These are phyloP conservation scores for Taxidea taxus DNA, from an alignment of 2,113 vertebrate species.

Conservation along the genomic window DNA sequence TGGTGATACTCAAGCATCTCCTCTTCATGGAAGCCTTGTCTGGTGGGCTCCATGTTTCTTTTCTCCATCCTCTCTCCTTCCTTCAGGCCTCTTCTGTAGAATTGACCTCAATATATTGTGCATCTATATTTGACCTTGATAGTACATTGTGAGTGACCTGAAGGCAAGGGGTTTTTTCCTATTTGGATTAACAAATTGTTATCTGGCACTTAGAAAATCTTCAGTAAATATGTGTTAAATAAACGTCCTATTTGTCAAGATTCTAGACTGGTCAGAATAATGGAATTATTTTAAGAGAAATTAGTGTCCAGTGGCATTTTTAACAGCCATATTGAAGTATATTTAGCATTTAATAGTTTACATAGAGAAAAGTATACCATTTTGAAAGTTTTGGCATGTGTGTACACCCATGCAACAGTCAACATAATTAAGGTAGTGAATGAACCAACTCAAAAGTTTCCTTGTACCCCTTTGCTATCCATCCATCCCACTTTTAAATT, in stretches of 20 bases:
- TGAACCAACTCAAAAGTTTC: not conserved
- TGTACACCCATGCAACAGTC: not conserved
- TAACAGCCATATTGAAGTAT: not conserved
- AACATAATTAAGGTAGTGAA: not conserved
- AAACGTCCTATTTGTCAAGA: not conserved
- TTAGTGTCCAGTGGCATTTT: not conserved
- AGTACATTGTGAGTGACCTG: not conserved
- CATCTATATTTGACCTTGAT: not conserved
- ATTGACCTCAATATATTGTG: not conserved
- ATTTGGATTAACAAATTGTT: not conserved
- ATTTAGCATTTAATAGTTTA: not conserved
- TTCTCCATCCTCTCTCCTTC: not conserved
- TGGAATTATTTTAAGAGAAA: not conserved
- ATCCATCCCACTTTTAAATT: not conserved
- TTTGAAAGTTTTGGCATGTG: not conserved
- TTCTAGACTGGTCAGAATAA: not conserved
- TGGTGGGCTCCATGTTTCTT: not conserved
- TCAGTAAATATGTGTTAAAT: not conserved
- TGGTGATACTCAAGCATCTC: not conserved
- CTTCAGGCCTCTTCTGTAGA: not conserved
- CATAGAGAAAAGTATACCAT: not conserved
- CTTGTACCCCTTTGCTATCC: not conserved
- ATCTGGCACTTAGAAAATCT: not conserved
- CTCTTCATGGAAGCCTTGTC: not conserved
- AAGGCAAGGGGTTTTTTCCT: not conserved